Evolutionary conservation across 2,888 invertebrate species (phyloP), one percentile per base, ranked within the genome.

Genomic region (Cerceris ruficornis): DNA sequence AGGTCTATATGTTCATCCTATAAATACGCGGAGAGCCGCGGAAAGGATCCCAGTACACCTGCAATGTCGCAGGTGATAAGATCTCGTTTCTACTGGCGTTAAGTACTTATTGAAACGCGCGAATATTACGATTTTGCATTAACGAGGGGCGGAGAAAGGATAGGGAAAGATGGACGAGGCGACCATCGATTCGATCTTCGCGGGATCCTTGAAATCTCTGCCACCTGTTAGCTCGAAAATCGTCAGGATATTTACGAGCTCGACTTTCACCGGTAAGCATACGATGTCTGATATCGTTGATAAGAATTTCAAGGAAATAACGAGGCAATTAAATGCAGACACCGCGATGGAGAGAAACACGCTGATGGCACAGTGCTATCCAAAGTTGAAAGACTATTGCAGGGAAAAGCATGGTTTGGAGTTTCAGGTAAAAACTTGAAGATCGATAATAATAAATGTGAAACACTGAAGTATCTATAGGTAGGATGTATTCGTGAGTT

Each of bases 201-300:
- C 95, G 42, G 98, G 98, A 28, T 96, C 97, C 0, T 93, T 98
- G 85, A 96, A 97, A 91, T 95, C 96, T 64, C 93, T 99, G 85
- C 99, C 99, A 0, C 97, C 98, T 0, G 98, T 99, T 81, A 98
- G 98, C 93, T 99, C 99, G 55, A 99, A 98, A 94, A 98, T 99
- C 90, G 99, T 99, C 41, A 95, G 99, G 86, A 99, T 99, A 88
- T 99, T 99, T 92, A 99, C 98, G 77, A 98, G 98, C 90, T 99
- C 99, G 0, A 99, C 99, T 0, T 99, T 99, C 90, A 99, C 99
- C 89, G 99, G 98, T 98, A 93, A 92, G 85, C 87, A 60, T 52
- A 58, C 41, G 76, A 61, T 59, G 28, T 64, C 4, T 4, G 7
- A 5, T 9, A 42, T 6, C 1, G 7, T 11, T n/a, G 46, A 4